phyloP scores from a whole-genome alignment of 2,797 vertebrate species.

The Scolopax rusticola region DNA sequence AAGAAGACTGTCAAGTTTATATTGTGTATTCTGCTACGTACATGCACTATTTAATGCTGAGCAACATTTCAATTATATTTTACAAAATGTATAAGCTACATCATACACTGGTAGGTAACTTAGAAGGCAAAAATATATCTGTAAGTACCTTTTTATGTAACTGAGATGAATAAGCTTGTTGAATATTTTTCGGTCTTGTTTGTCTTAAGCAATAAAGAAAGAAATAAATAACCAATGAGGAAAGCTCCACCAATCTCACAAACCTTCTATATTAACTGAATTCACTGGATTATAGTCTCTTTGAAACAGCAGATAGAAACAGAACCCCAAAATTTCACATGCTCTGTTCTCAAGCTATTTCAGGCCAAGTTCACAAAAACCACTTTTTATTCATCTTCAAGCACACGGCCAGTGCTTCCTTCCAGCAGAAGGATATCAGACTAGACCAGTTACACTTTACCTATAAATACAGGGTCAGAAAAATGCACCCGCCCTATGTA shows the following conservation, averaged over 20 bases:
- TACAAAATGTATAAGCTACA: not conserved
- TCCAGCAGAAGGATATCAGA: not conserved
- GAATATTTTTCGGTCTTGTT: not conserved
- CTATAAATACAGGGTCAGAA: not conserved
- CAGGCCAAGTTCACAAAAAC: not conserved
- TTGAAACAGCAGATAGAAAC: not conserved
- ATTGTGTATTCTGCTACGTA: not conserved
- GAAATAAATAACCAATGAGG: not conserved
- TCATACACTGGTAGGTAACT: not conserved
- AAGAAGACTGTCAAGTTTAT: not conserved
- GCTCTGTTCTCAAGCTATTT: not conserved
- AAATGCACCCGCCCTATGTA: not conserved
- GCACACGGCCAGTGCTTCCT: not conserved
- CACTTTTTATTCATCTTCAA: not conserved
- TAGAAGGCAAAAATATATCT: not conserved
- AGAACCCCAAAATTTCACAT: rapidly evolving
- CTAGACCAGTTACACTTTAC: not conserved
- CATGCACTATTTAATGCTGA: not conserved
- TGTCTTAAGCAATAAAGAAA: not conserved
- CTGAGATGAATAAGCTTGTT: not conserved
- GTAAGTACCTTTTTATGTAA: not conserved
- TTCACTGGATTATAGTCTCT: not conserved
- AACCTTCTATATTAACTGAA: not conserved
- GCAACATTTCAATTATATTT: not conserved
- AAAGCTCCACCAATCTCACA: not conserved